Conservation (phyloP, 2,113 vertebrate genomes). For the Oryzias curvinotus region DNA sequence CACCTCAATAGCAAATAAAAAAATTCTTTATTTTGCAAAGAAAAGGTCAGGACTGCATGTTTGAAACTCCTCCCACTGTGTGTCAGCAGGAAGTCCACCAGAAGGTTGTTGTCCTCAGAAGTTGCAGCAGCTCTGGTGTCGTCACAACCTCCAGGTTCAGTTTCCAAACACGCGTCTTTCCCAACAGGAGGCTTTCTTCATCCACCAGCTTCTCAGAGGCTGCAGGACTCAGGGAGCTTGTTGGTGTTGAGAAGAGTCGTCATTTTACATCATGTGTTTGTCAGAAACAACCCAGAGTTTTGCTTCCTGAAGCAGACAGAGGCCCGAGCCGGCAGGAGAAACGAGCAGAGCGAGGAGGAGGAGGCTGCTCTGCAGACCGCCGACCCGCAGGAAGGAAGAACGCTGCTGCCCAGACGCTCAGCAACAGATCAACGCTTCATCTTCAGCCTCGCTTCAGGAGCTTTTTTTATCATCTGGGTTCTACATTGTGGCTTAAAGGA, state of each 20-base stretch:
- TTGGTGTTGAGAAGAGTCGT: neutral
- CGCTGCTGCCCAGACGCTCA: conserved; percentile 4
- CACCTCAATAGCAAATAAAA: too few relatives aligned
- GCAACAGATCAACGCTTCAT: conserved; percentile 14
- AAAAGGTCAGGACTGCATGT: neutral
- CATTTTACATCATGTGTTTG: too few relatives aligned
- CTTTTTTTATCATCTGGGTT: conserved; percentile 13
- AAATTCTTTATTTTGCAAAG: too few relatives aligned
- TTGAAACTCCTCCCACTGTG: conserved; percentile 21
- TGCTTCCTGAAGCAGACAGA: conserved; percentile 9
- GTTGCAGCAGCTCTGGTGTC: conserved; percentile 54
- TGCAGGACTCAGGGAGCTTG: neutral
- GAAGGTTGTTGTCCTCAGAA: conserved; percentile 22
- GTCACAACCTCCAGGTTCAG: conserved; percentile 35
- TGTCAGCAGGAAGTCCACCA: conserved; percentile 31
- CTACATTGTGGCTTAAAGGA: conserved; percentile 33
- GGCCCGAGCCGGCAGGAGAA: conserved; percentile 6
- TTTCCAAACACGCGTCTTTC: conserved; percentile 35
- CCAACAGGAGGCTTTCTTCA: conserved; percentile 46
- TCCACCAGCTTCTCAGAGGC: conserved; percentile 15
- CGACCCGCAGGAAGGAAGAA: conserved; percentile 75
- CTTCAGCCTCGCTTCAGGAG: conserved; percentile 40
- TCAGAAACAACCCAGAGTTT: conserved; percentile 7
- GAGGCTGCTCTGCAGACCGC: conserved; percentile 59
- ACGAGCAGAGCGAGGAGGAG: conserved; percentile 44